Evolutionary conservation across 2,888 invertebrate species (phyloP).

Genomic region (Eristalinus aeneus): DNA sequence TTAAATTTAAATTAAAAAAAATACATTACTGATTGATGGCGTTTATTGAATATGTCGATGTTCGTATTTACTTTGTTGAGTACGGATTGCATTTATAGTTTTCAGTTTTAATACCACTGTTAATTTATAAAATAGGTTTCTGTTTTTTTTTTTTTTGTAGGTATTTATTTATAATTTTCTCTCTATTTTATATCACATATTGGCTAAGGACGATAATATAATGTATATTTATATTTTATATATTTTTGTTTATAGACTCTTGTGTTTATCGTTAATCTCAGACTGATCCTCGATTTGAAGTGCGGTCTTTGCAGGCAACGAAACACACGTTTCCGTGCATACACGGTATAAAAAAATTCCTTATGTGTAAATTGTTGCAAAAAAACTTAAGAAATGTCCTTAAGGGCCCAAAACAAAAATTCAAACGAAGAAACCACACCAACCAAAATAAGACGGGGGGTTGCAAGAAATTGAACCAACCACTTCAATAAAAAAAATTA

Average conservation of each 20-base stretch:
- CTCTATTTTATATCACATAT: conserved; percentile 71
- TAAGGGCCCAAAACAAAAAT: conserved; percentile 11
- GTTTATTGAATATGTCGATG: conserved; percentile 1
- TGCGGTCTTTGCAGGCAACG: not conserved
- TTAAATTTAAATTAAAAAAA: not conserved
- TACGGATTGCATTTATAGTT: not conserved
- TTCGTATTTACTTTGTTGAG: not conserved
- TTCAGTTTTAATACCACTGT: not conserved
- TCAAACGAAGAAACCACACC: not conserved
- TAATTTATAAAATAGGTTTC: conserved; percentile 10
- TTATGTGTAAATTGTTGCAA: conserved; percentile 41
- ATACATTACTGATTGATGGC: not conserved
- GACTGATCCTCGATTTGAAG: conserved; percentile 17
- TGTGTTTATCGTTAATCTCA: not conserved
- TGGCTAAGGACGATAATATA: conserved; percentile 70
- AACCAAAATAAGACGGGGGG: not conserved
- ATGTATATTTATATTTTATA: conserved; percentile 10
- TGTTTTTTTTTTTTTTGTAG: conserved; percentile 1
- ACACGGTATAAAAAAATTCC: too few relatives aligned
- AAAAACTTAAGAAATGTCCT: conserved; percentile 53
- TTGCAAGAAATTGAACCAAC: conserved; percentile 1
- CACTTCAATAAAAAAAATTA: conserved; percentile 43
- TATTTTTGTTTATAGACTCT: not conserved
- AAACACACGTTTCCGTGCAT: too few relatives aligned
- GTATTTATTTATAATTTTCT: conserved; percentile 12